Conservation (phyloP, 2,888 invertebrate species). For the Bombylius major region DNA sequence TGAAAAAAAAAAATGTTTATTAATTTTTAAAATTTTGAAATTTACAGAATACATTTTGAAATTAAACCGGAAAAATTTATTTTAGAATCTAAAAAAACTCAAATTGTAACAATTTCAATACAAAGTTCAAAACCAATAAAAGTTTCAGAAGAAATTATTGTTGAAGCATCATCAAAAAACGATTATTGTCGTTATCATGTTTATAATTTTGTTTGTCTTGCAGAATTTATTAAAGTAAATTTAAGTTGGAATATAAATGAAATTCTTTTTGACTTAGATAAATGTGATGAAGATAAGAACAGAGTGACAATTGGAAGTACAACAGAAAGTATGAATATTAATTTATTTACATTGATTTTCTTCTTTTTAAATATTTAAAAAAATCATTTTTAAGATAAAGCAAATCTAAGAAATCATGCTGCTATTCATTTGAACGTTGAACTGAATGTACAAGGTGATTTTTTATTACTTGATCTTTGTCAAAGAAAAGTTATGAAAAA, state of each 20-base stretch:
- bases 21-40: no score
- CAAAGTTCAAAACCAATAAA: background rate
- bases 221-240: background rate
- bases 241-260: constrained; percentile 3
- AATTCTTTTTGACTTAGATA: background rate
- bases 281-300: background rate
- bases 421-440: background rate
- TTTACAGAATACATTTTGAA: background rate
- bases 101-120: background rate
- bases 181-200: background rate
- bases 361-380: background rate
- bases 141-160: constrained; percentile 2
- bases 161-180: background rate
- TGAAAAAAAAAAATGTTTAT: background rate
- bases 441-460: constrained; percentile 2
- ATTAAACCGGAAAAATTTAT: background rate
- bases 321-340: background rate
- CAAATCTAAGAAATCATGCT: background rate
- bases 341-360: background rate
- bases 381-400: background rate
- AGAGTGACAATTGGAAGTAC: background rate
- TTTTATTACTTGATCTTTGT: background rate
- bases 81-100: background rate
- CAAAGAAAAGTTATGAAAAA: background rate
- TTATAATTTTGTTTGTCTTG: background rate